Conservation (phyloP, 2,113 vertebrate genomes). For the Paradoxurus hermaphroditus region DNA sequence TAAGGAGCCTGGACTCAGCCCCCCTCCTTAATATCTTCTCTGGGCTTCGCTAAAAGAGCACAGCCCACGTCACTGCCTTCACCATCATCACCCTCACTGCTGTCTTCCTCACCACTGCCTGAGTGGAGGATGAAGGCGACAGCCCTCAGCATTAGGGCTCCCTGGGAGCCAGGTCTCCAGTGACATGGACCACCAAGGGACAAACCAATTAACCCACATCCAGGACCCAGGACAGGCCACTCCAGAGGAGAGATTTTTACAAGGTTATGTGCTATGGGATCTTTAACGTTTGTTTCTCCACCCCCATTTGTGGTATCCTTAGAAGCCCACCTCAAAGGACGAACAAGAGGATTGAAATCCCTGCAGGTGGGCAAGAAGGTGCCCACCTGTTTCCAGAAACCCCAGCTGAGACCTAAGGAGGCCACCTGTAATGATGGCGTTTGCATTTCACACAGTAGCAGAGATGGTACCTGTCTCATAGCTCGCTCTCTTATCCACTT, state of each 20-base stretch:
- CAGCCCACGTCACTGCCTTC: background rate
- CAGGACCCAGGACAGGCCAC: background rate
- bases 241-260: background rate
- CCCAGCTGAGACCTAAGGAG: background rate
- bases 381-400: background rate
- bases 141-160: background rate
- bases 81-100: fast-evolving
- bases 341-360: background rate
- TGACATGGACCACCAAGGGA: fast-evolving
- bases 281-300: background rate
- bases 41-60: background rate
- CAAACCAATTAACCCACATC: background rate
- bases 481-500: background rate
- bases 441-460: background rate
- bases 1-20: background rate
- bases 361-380: no score
- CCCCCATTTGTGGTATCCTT: background rate
- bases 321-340: background rate
- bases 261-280: background rate
- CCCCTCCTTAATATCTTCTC: background rate
- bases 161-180: background rate
- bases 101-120: background rate
- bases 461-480: background rate
- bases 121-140: background rate
- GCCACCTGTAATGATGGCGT: background rate